Conservation (phyloP, 64 coral and sea anemone species). For the Acropora yongei region DNA sequence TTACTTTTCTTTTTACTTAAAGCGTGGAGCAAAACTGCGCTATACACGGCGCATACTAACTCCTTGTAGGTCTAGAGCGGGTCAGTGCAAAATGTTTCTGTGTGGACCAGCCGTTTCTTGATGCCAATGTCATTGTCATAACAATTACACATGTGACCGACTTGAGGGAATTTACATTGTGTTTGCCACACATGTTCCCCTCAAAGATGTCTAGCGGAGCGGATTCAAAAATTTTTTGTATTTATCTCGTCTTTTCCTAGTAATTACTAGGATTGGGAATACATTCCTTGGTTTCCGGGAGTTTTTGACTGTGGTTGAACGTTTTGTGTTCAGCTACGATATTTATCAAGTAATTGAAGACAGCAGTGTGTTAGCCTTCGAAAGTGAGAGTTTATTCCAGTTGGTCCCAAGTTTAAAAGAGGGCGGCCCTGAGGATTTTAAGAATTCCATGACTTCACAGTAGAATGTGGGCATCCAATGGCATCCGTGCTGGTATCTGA, state of each 20-base stretch:
- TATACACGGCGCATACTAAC: no score
- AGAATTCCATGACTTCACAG: constrained; percentile 27
- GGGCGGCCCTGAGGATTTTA: background rate
- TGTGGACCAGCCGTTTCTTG: no score
- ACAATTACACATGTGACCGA: no score
- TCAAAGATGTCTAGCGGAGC: background rate
- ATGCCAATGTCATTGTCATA: background rate
- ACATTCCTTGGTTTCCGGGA: background rate
- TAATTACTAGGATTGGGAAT: background rate
- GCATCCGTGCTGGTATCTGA: background rate
- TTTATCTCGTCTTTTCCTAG: background rate
- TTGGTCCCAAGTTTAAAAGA: background rate
- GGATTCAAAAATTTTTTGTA: background rate
- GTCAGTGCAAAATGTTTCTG: no score
- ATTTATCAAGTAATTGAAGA: background rate
- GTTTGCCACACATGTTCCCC: no score
- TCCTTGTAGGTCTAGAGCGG: no score
- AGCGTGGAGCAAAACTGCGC: no score
- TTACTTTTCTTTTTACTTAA: no score
- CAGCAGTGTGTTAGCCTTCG: background rate
- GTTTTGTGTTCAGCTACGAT: background rate
- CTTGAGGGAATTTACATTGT: no score
- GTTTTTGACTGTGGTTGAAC: background rate
- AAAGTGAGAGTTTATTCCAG: background rate
- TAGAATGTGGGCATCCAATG: constrained; percentile 39